phyloP scores from a whole-genome alignment of 2,113 vertebrate species.

The Salvelinus namaycush region DNA sequence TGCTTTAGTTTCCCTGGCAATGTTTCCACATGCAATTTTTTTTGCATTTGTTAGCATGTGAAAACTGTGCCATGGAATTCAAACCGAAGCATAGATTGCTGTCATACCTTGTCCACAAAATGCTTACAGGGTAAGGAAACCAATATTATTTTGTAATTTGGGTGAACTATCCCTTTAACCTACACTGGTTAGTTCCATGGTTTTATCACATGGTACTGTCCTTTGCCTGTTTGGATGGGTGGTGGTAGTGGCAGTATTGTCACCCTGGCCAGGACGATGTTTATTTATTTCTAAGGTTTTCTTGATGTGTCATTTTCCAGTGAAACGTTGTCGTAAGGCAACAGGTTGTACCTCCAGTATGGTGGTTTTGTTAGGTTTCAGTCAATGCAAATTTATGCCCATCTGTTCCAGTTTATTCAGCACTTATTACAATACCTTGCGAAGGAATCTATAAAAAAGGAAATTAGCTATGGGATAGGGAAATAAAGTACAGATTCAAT shows the following conservation, averaged over 20 bases:
- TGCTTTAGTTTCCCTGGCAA: too few relatives aligned
- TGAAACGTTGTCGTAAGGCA: not conserved
- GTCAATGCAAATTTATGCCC: constrained; percentile 71
- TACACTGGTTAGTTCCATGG: constrained; percentile 5
- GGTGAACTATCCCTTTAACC: not conserved
- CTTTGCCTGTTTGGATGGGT: not conserved
- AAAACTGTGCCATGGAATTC: too few relatives aligned
- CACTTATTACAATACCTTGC: not conserved
- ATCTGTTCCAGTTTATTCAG: constrained; percentile 41
- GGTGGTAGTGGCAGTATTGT: not conserved
- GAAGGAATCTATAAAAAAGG: too few relatives aligned
- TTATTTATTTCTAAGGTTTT: not conserved
- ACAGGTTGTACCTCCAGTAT: not conserved
- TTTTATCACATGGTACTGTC: not conserved
- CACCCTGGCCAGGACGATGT: constrained; percentile 37
- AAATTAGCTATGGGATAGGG: too few relatives aligned
- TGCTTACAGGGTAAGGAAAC: too few relatives aligned
- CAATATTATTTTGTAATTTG: too few relatives aligned
- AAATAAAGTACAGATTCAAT: not conserved
- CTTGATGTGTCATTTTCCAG: not conserved
- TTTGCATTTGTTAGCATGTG: too few relatives aligned
- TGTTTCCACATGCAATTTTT: too few relatives aligned
- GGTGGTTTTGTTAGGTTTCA: not conserved
- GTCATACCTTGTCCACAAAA: too few relatives aligned
- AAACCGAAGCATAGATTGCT: too few relatives aligned